These are phyloP conservation scores for Lasioglossum baleicum DNA, from an alignment of 1,140 invertebrate species.

Conservation along the genomic window DNA sequence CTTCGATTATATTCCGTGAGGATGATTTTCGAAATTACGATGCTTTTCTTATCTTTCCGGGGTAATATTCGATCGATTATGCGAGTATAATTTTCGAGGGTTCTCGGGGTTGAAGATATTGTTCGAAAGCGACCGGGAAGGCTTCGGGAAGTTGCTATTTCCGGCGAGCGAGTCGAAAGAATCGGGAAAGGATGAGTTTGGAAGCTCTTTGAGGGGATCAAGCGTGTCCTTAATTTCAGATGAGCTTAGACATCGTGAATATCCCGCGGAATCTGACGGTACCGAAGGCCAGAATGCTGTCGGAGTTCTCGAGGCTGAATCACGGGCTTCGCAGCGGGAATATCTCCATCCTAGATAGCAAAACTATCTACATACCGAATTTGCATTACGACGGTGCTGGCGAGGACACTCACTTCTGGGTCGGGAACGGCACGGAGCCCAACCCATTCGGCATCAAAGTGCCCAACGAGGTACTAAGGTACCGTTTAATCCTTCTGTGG, in stretches of 20 bases:
- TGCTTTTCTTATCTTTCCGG: no score
- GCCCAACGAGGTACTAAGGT: slow-evolving; percentile 88
- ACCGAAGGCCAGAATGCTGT: slow-evolving; percentile 87
- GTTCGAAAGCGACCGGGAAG: no score
- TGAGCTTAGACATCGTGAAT: slow-evolving; percentile 91
- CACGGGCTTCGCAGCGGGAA: slow-evolving; percentile 94
- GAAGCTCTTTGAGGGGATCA: background rate
- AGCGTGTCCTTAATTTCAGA: slow-evolving; percentile 79
- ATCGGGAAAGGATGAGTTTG: background rate
- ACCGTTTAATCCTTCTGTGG: background rate
- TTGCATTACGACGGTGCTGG: slow-evolving; percentile 94
- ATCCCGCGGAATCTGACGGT: slow-evolving; percentile 87
- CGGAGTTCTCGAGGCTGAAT: slow-evolving; percentile 91
- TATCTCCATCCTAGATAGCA: slow-evolving; percentile 93
- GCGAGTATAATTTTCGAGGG: no score
- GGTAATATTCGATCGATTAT: no score
- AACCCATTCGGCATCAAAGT: slow-evolving; percentile 92
- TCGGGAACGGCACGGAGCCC: slow-evolving; percentile 91
- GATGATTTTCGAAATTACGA: no score
- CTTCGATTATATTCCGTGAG: no score
- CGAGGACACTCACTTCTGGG: slow-evolving; percentile 95
- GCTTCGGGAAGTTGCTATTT: no score
- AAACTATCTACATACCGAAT: slow-evolving; percentile 95
- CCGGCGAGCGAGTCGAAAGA: no score
- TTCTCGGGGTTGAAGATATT: no score